These are phyloP conservation scores for Trilocha varians DNA, from an alignment of 2,888 invertebrate genomes.

Conservation along the genomic window DNA sequence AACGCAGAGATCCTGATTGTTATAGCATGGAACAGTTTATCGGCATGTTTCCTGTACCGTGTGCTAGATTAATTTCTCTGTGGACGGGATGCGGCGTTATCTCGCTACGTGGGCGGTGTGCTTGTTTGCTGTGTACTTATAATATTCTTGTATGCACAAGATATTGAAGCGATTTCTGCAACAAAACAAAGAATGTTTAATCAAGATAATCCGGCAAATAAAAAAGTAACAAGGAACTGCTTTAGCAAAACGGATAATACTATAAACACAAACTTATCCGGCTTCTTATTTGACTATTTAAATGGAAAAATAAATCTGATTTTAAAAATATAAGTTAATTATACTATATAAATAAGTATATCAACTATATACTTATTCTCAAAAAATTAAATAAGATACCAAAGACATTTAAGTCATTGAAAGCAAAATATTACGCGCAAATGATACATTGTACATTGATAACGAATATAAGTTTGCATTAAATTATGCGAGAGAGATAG, in stretches of 20 bases:
- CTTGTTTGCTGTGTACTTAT: conserved; percentile 55
- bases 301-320: too few relatives aligned
- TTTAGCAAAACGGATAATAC: too few relatives aligned
- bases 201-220: conserved; percentile 28
- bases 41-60: conserved; percentile 58
- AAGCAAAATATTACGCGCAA: conserved; percentile 2
- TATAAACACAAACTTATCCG: too few relatives aligned
- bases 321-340: too few relatives aligned
- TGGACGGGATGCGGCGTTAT: conserved; percentile 58
- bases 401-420: conserved; percentile 1
- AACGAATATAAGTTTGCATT: conserved; percentile 26
- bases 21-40: conserved; percentile 33
- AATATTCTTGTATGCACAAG: conserved; percentile 64
- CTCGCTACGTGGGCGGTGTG: conserved; percentile 54
- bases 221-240: conserved; percentile 14
- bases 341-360: too few relatives aligned
- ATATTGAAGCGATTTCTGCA: conserved; percentile 65
- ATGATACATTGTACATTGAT: conserved; percentile 18
- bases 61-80: conserved; percentile 63
- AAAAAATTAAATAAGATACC: too few relatives aligned
- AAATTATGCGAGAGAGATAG: conserved; percentile 43
- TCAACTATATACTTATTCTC: too few relatives aligned
- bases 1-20: conserved; percentile 21
- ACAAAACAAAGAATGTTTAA: conserved; percentile 46
- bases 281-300: too few relatives aligned